Evolutionary conservation across 2,113 vertebrate species (phyloP), one percentile per base, ranked within the genome.

Genomic region (Oreochromis tanganicae): DNA sequence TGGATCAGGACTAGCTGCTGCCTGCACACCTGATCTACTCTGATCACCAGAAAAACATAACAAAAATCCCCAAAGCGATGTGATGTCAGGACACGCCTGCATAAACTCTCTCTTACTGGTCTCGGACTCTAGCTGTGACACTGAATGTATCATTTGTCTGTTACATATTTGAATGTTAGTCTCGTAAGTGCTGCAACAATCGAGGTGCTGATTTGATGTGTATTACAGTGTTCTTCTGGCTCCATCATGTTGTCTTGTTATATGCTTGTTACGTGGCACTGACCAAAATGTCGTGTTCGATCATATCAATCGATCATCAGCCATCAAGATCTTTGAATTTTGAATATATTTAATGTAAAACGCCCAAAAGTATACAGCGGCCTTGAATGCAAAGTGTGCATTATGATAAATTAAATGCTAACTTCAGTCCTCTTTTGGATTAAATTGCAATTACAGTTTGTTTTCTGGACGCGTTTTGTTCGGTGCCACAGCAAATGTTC

Each of bases 81-180:
- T 1, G 11, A 68, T 38, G 52, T 63, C 21, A 10, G 61, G 5
- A 48, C 29, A 27, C 34, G 4, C 16, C 56, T 34, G 75, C n/a
- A 48, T 82, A 75, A 12, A 75, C 57, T 59, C 29, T 34, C 32
- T 41, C 32, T 71, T 80, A 81, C 63, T 87, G 36, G 19, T 13
- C 54, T 78, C 24, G 6, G 24, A 12, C 46, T 83, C 29, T 57
- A 79, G 68, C n/a, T 80, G 55, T 48, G 84, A 91, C 92, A 66
- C 88, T 93, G 79, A 95, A 81, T 94, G 95, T 95, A 90, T 94
- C 95, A 96, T 97, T 91, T 95, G 93, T 96, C 89, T 85, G 93
- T 96, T 86, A 83, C 88, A 94, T 92, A 92, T 95, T 93, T 95
- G 84, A 94, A 87, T 95, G 95, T 96, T 82, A 85, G 93, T 95